These are phyloP conservation scores for Pachyuromys duprasi DNA, from an alignment of 2,797 vertebrate species.

Conservation along the genomic window DNA sequence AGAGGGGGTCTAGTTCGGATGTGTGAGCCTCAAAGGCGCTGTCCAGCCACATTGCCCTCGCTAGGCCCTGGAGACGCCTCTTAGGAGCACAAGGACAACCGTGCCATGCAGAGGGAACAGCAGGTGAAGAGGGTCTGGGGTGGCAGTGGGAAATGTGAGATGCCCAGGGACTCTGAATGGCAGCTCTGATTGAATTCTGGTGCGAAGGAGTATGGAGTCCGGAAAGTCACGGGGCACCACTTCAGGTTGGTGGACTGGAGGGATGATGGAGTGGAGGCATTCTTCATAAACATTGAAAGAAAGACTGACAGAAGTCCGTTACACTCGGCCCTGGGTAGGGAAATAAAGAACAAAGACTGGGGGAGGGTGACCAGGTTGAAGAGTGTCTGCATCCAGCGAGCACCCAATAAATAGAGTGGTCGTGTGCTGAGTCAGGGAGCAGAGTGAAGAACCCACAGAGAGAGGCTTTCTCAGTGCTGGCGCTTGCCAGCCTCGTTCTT, in stretches of 20 bases:
- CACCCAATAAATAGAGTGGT: too few relatives aligned
- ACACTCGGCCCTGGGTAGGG: background rate
- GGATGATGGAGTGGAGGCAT: background rate
- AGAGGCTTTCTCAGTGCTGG: background rate
- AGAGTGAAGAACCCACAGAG: background rate
- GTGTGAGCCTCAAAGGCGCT: background rate
- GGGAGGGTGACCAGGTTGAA: background rate
- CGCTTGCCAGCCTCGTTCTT: background rate
- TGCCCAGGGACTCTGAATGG: background rate
- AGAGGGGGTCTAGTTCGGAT: background rate
- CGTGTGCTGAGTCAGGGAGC: rapidly evolving
- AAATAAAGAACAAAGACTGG: background rate
- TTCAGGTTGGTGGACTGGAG: background rate
- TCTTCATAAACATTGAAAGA: slow-evolving; percentile 18
- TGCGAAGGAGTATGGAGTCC: background rate
- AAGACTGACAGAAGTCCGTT: background rate
- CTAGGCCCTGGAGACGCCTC: background rate
- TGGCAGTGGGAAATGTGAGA: background rate
- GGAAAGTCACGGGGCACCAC: background rate
- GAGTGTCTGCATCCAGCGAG: background rate
- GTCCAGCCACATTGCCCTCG: background rate
- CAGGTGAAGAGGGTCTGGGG: background rate
- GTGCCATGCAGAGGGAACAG: background rate
- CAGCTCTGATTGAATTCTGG: background rate
- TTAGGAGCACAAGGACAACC: background rate